These are phyloP conservation scores for Hemaris fuciformis DNA, from an alignment of 2,888 invertebrate species.

Conservation along the genomic window DNA sequence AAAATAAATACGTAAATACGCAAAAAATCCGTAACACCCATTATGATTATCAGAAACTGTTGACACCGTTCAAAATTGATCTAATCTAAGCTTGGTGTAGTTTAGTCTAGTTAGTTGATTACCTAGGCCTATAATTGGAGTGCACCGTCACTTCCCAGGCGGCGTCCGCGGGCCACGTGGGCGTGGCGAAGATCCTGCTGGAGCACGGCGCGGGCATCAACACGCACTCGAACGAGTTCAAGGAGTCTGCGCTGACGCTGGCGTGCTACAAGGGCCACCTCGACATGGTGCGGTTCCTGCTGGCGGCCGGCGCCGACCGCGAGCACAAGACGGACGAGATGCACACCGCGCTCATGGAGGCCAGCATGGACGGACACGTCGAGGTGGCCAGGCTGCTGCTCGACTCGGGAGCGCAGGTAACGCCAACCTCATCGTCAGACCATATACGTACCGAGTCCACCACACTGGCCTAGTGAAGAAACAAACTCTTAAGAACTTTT, in stretches of 20 bases:
- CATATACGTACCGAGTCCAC: no score
- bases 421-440: no score
- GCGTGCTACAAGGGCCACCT: constrained; percentile 98
- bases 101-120: no score
- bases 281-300: constrained; percentile 97
- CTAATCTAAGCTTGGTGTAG: not conserved
- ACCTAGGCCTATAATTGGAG: no score
- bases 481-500: no score
- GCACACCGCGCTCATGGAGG: constrained; percentile 99
- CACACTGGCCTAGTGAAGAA: no score
- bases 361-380: constrained; percentile 99
- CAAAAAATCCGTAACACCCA: not conserved
- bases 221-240: constrained; percentile 99
- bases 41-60: not conserved
- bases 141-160: constrained; percentile 82
- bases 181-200: constrained; percentile 93
- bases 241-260: constrained; percentile 97
- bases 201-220: constrained; percentile 98
- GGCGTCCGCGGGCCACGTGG: constrained; percentile 96
- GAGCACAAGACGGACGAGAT: constrained; percentile 99
- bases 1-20: no score
- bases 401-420: constrained; percentile 97
- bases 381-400: constrained; percentile 97
- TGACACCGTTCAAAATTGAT: not conserved
- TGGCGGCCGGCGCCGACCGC: constrained; percentile 97